phyloP scores from a whole-genome alignment of 2,888 invertebrate species.

The Geophilus truncorum region DNA sequence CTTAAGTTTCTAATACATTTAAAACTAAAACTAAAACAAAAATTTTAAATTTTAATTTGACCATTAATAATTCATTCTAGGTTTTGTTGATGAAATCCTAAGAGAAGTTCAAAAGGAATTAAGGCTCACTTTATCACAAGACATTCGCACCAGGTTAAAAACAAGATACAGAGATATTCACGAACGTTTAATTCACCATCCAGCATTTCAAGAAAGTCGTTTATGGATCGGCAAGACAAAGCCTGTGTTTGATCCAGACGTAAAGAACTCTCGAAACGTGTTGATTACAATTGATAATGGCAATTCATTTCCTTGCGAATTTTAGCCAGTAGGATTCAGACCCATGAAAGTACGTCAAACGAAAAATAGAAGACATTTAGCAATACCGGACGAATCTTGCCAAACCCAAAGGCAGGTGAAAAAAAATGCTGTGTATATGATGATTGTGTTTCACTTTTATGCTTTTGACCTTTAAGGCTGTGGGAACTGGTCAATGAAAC shows the following conservation, averaged over 20 bases:
- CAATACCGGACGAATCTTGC: conserved; percentile 5
- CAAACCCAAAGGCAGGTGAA: not conserved
- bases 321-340: not conserved
- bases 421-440: not conserved
- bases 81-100: not conserved
- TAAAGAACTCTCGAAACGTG: too few species aligned
- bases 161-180: not conserved
- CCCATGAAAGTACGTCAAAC: not conserved
- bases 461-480: conserved; percentile 31
- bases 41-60: too few species aligned
- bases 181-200: not conserved
- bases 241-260: not conserved
- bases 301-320: too few species aligned
- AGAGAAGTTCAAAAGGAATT: not conserved
- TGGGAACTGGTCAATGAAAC: conserved; percentile 38
- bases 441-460: not conserved
- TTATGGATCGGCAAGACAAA: not conserved
- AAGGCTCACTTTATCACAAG: not conserved
- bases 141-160: not conserved
- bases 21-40: too few species aligned
- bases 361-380: conserved; percentile 1
- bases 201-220: not conserved
- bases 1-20: too few species aligned
- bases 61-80: not conserved
- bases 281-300: too few species aligned